Evolutionary conservation across 2,113 vertebrate species (phyloP), one percentile per base, ranked within the genome.

Genomic region (Ascaphus truei): DNA sequence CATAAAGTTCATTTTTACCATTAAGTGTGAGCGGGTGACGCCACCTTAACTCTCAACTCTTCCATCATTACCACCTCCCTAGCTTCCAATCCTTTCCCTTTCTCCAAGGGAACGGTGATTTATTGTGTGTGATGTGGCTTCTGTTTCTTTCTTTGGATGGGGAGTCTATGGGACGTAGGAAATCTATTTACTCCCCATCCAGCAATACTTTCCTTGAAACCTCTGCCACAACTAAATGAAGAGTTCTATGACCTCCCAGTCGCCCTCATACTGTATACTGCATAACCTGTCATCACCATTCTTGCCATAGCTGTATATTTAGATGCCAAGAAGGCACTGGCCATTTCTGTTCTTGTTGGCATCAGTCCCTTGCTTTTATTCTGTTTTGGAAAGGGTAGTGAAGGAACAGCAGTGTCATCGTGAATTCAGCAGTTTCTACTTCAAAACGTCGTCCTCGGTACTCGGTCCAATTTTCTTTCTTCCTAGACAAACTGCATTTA

Each of bases 301-400:
- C 62, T 39, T 64, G 20, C 62, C 62, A 64, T 64, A 64, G 62
- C 62, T 52, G 30, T 8, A n/a, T 8, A 2, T 10, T 16, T 18
- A 29, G 29, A 36, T 64, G 62, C 62, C 62, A 64, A 20, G 47
- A 39, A 33, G 23, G 62, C 47, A 33, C 22, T 36, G 45, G 30
- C 29, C 61, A 50, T 36, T 26, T 31, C 15, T 34, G 20, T n/a
- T n/a, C n/a, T 25, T 36, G 45, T 30, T 63, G 45, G 59, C 59
- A 25, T n/a, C 1, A 12, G 20, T 43, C 43, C 45, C 30, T 11
- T 48, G 60, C 41, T 45, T 43, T 30, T 47, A n/a, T 47, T 62
- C 16, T 48, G 41, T 51, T 63, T 51, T 63, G 61, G 47, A 63
- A 37, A 63, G 61, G 45, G 61, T 51, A 36, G 61, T 51, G 61